A percentile compares a stretch with the other conserved stretches of the same genome.
phyloP scores from a whole-genome alignment of 2,797 vertebrate genomes.

The Sebastes aleutianus region DNA sequence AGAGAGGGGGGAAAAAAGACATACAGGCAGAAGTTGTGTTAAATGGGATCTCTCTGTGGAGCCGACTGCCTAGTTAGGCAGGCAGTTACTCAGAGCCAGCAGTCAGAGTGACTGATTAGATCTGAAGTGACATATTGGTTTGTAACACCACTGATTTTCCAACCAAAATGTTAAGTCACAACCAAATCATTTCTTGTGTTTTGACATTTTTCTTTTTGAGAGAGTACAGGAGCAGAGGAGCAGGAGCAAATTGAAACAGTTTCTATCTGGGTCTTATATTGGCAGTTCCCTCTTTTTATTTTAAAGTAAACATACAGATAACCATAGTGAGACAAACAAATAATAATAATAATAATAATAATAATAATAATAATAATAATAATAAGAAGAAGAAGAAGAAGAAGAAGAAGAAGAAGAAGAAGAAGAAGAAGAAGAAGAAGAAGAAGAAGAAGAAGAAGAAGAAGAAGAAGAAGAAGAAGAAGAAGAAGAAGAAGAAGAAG shows the following conservation, averaged over 20 bases:
- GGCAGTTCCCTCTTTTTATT: not conserved
- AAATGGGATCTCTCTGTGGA: conserved; percentile 33
- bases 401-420: no score
- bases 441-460: no score
- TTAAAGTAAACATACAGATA: not conserved
- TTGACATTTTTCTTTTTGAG: not conserved
- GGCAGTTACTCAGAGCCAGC: conserved; percentile 39
- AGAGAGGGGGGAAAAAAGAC: conserved; percentile 7
- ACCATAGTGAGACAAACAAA: not conserved
- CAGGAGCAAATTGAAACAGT: not conserved
- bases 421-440: no score
- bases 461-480: no score
- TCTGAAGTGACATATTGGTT: conserved; percentile 16
- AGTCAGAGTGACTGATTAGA: conserved; percentile 32
- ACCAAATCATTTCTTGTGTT: not conserved
- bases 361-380: no score
- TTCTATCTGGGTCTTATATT: not conserved
- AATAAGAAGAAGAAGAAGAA: no score
- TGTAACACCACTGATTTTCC: not conserved
- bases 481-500: no score
- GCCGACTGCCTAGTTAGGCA: conserved; percentile 35
- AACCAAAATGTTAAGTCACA: not conserved
- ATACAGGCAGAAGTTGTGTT: conserved; percentile 26
- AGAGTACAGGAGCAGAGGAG: no score
- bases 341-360: not conserved